Percentiles rank a stretch among this genome's conserved stretches.
These are phyloP conservation scores for Calephelis nemesis DNA, from an alignment of 1,140 invertebrate species.

Conservation along the genomic window DNA sequence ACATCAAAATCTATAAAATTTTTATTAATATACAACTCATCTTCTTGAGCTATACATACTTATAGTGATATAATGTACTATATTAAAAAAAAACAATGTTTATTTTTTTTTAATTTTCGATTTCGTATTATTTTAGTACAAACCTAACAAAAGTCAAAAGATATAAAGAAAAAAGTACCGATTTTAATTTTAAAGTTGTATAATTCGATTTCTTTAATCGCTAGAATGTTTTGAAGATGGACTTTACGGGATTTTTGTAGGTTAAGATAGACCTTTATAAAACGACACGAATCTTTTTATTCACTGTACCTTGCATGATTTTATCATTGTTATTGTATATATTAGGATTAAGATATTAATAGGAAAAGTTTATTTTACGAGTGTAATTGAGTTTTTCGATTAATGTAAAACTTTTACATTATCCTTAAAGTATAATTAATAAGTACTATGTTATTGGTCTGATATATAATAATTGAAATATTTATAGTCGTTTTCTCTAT, in stretches of 20 bases:
- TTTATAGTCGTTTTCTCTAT: constrained; percentile 3
- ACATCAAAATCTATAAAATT: too few relatives aligned
- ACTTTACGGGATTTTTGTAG: background rate
- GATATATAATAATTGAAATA: constrained; percentile 3
- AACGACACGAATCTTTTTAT: background rate
- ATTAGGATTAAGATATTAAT: background rate
- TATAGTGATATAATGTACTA: too few relatives aligned
- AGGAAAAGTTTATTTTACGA: constrained; percentile 2
- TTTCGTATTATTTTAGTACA: too few relatives aligned
- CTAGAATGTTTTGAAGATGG: background rate
- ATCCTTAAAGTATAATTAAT: background rate
- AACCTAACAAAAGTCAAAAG: too few relatives aligned
- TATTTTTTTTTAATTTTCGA: too few relatives aligned
- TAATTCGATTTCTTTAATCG: background rate
- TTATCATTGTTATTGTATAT: constrained; percentile 1
- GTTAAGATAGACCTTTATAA: background rate
- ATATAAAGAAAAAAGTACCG: too few relatives aligned
- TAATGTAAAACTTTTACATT: constrained; percentile 8
- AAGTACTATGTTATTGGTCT: constrained; percentile 1
- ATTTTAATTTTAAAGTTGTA: background rate
- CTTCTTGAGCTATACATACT: too few relatives aligned
- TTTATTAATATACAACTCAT: too few relatives aligned
- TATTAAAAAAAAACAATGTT: too few relatives aligned
- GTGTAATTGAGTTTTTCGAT: background rate
- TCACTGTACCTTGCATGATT: constrained; percentile 12